phyloP scores from a whole-genome alignment of 2,113 vertebrate genomes.

The Pterocles gutturalis region DNA sequence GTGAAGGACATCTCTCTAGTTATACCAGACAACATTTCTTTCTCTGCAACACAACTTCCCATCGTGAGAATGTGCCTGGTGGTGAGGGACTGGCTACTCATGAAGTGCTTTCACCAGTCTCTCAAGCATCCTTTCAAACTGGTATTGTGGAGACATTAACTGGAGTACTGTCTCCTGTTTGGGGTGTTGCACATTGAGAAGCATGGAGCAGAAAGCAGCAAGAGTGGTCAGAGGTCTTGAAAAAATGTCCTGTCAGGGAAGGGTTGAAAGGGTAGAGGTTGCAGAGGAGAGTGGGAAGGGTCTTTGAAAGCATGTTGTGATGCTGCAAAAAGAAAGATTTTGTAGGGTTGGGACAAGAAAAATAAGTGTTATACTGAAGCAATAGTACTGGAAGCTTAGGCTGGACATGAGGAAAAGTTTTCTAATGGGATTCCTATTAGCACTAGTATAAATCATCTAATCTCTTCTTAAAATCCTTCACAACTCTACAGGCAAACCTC shows the following conservation, averaged over 20 bases:
- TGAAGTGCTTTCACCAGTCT: neutral
- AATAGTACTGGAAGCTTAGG: neutral
- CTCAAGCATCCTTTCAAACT: neutral
- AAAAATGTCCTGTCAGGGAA: neutral
- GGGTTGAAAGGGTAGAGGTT: neutral
- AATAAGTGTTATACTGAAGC: fast-evolving
- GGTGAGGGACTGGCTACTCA: neutral
- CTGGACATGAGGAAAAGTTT: neutral
- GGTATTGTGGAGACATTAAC: neutral
- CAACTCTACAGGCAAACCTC: neutral
- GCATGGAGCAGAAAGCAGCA: neutral
- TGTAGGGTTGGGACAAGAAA: neutral
- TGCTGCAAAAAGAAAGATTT: neutral
- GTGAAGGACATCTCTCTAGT: neutral
- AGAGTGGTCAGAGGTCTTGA: neutral
- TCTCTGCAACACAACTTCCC: neutral
- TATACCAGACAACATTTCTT: neutral
- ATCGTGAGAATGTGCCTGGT: neutral
- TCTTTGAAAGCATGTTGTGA: neutral
- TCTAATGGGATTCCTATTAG: neutral
- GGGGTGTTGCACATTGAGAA: neutral
- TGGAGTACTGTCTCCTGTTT: neutral
- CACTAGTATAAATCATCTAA: neutral
- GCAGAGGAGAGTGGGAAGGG: neutral
- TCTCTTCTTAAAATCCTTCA: neutral